Evolutionary conservation across 1,140 invertebrate genomes (phyloP).

Genomic region (Lasioglossum baleicum): DNA sequence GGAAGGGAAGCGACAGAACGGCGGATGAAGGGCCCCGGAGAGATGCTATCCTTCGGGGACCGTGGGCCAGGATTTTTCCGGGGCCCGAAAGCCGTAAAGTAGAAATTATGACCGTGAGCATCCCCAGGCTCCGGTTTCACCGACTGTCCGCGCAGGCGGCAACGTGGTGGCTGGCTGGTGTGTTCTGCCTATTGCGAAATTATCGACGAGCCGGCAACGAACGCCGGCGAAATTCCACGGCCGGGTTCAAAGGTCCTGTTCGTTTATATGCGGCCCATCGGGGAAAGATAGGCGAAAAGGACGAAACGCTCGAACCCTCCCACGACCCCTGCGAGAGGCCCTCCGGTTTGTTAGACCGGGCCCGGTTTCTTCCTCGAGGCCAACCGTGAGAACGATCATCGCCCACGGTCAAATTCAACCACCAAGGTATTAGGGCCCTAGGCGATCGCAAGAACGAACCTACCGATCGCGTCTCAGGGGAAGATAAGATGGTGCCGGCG

Average conservation of each 20-base stretch:
- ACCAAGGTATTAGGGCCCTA: slow-evolving; percentile 68
- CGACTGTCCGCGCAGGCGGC: neutral
- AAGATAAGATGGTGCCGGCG: neutral
- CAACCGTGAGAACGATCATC: slow-evolving; percentile 69
- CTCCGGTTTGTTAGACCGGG: slow-evolving; percentile 18
- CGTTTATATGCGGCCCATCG: slow-evolving; percentile 34
- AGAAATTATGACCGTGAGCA: slow-evolving; percentile 15
- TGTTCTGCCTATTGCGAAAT: slow-evolving; percentile 40
- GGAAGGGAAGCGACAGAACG: slow-evolving; percentile 14
- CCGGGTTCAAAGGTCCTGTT: slow-evolving; percentile 64
- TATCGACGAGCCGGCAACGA: slow-evolving; percentile 34
- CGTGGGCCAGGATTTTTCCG: slow-evolving; percentile 3
- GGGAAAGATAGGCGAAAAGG: slow-evolving; percentile 52
- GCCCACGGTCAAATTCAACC: slow-evolving; percentile 67
- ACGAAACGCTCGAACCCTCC: slow-evolving; percentile 64
- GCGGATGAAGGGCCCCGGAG: neutral
- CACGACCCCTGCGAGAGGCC: slow-evolving; percentile 63
- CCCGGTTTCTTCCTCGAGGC: slow-evolving; percentile 37
- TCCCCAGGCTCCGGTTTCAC: neutral
- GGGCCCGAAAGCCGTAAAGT: slow-evolving; percentile 1
- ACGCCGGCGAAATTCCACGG: slow-evolving; percentile 59
- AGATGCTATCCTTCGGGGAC: neutral
- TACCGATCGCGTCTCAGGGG: neutral
- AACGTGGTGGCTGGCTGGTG: neutral
- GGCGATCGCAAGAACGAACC: slow-evolving; percentile 53